Evolutionary conservation across 2,888 invertebrate species (phyloP).

Genomic region (Phortica okadai): DNA sequence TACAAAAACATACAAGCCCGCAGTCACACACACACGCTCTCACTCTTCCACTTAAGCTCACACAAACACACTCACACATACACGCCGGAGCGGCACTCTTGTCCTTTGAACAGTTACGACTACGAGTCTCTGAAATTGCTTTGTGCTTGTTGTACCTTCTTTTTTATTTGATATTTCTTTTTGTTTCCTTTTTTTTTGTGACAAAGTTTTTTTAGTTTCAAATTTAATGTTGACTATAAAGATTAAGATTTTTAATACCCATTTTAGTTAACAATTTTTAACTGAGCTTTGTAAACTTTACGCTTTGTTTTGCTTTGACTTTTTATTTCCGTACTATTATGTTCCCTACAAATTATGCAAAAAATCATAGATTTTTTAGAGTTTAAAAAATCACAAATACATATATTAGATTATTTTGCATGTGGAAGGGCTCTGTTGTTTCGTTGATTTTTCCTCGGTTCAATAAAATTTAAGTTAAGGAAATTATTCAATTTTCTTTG

Average conservation of each 20-base stretch:
- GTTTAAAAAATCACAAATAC: no score
- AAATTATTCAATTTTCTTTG: no score
- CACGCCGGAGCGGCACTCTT: not conserved
- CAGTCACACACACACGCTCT: conserved; percentile 43
- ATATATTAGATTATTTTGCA: no score
- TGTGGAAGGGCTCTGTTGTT: no score
- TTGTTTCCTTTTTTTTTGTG: conserved; percentile 34
- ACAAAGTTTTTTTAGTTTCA: conserved; percentile 33
- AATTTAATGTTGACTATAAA: conserved; percentile 67
- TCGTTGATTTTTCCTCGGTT: no score
- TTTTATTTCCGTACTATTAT: not conserved
- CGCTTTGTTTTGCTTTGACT: not conserved
- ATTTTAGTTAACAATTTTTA: conserved; percentile 59
- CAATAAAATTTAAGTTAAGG: no score
- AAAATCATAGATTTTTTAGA: no score
- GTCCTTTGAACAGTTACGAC: conserved; percentile 47
- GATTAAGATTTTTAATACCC: conserved; percentile 65
- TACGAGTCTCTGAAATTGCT: conserved; percentile 62
- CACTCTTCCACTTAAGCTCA: not conserved
- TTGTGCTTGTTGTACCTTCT: conserved; percentile 51
- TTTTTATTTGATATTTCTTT: conserved; percentile 24
- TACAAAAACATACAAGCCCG: conserved; percentile 12
- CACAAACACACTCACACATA: conserved; percentile 1
- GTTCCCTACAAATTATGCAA: no score
- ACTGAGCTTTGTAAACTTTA: conserved; percentile 4